Evolutionary conservation across 2,797 vertebrate species (phyloP).

Genomic region (Cyprinella venusta): DNA sequence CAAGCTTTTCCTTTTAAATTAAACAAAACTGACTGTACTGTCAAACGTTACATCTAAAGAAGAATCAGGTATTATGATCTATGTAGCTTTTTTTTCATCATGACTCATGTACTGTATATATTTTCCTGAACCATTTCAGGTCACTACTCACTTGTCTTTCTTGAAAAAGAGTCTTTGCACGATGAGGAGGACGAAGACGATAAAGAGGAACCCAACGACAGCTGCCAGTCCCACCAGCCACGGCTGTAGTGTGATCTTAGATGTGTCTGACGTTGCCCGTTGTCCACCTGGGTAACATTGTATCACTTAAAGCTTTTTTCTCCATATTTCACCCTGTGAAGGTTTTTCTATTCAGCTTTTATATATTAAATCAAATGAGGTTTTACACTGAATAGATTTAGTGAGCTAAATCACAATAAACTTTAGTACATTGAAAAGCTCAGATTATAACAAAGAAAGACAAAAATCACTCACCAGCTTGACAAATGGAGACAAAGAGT

Average conservation of each 20-base stretch:
- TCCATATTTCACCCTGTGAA: neutral
- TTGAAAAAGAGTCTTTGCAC: constrained; percentile 74
- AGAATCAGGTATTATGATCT: neutral
- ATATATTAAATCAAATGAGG: neutral
- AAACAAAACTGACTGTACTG: neutral
- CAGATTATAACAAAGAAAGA: neutral
- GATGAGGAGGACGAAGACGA: constrained; percentile 80
- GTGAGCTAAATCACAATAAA: neutral
- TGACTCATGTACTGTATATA: neutral
- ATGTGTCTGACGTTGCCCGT: neutral
- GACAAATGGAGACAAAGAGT: constrained; percentile 48
- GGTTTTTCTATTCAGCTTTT: neutral
- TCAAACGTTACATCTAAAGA: neutral
- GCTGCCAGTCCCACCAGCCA: constrained; percentile 84
- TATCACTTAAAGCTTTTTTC: neutral
- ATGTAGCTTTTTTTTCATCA: neutral
- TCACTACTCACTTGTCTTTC: constrained; percentile 74
- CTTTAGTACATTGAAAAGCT: neutral
- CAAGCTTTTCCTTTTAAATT: neutral
- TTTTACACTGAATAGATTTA: neutral
- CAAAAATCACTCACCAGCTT: constrained; percentile 56
- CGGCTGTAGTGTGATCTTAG: constrained; percentile 72
- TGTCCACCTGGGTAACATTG: constrained; percentile 38
- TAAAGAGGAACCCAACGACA: constrained; percentile 82
- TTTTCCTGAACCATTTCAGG: neutral